Conservation (phyloP, 2,888 invertebrate species). For the Papilio elwesi region DNA sequence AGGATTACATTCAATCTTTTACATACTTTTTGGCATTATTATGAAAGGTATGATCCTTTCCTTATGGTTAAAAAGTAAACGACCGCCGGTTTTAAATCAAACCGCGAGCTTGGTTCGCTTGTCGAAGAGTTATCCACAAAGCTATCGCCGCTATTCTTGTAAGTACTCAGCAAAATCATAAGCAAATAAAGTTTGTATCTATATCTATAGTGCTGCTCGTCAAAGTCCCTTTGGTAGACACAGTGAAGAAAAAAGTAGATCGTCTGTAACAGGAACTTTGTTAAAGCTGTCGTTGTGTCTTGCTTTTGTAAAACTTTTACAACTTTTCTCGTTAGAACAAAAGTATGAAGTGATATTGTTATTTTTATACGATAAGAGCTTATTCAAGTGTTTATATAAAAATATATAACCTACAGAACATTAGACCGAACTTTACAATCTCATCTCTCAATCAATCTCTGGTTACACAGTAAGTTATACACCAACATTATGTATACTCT, state of each 20-base stretch:
- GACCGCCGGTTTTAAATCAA: too few relatives aligned
- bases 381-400: not conserved
- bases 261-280: slow-evolving; percentile 3
- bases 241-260: slow-evolving; percentile 19
- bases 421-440: too few relatives aligned
- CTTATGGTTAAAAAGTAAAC: too few relatives aligned
- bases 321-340: slow-evolving; percentile 17
- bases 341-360: slow-evolving; percentile 17
- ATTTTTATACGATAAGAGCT: not conserved
- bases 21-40: too few relatives aligned
- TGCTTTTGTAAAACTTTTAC: slow-evolving; percentile 17
- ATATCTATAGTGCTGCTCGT: not conserved
- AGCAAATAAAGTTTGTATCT: slow-evolving; percentile 12
- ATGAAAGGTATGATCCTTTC: too few relatives aligned
- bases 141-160: not conserved
- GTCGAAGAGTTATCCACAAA: not conserved
- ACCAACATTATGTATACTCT: too few relatives aligned
- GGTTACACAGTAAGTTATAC: too few relatives aligned
- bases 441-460: too few relatives aligned
- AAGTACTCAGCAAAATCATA: not conserved
- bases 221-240: slow-evolving; percentile 23
- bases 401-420: too few relatives aligned
- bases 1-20: too few relatives aligned
- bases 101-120: too few relatives aligned
- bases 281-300: slow-evolving; percentile 8